Conservation (phyloP, 2,113 vertebrate genomes). For the Hippocampus guttulatus region DNA sequence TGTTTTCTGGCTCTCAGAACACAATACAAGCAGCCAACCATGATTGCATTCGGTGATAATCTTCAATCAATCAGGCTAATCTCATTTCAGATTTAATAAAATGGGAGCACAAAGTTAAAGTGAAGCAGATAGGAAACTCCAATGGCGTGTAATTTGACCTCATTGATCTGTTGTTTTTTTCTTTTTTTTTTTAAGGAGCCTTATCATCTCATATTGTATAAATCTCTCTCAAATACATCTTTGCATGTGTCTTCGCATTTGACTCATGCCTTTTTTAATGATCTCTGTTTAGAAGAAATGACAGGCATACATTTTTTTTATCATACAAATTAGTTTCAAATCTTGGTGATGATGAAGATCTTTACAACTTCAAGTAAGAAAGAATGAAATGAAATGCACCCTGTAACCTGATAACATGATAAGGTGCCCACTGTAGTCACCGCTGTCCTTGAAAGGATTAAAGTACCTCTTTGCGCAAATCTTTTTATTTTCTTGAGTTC, state of each 20-base stretch:
- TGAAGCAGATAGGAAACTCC: conserved; percentile 66
- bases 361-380: background rate
- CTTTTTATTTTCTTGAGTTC: background rate
- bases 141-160: conserved; percentile 68
- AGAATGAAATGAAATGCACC: background rate
- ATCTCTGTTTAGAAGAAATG: background rate
- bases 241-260: conserved; percentile 40
- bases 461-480: too few relatives aligned
- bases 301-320: background rate
- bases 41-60: conserved; percentile 58
- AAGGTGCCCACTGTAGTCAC: too few relatives aligned
- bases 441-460: too few relatives aligned
- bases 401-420: too few relatives aligned
- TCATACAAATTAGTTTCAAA: background rate
- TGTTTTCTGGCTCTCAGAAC: conserved; percentile 52
- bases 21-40: conserved; percentile 56
- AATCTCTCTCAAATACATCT: conserved; percentile 8
- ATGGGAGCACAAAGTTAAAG: conserved; percentile 66
- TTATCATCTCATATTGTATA: conserved; percentile 50
- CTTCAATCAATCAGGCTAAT: conserved; percentile 65
- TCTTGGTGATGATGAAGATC: background rate
- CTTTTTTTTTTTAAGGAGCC: conserved; percentile 49
- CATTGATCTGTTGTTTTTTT: conserved; percentile 61
- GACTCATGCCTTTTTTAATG: conserved; percentile 16
- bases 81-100: conserved; percentile 68